A percentile compares a stretch with the other conserved stretches of the same genome.
Conservation (phyloP, 2,113 vertebrate genomes). For the Onychorhynchus coronatus region DNA sequence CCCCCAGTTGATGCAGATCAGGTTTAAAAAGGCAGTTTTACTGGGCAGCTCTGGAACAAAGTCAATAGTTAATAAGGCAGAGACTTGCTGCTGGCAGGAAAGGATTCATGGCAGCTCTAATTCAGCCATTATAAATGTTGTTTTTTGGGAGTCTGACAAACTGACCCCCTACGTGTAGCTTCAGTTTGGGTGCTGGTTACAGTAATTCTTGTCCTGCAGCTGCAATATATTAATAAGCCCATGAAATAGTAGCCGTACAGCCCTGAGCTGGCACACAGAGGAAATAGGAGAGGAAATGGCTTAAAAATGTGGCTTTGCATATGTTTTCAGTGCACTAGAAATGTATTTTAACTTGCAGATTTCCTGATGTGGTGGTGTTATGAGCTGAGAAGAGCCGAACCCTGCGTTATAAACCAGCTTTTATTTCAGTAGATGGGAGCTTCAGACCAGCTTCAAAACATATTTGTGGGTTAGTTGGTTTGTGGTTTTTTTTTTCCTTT, state of each 20-base stretch:
- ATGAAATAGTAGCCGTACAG: background rate
- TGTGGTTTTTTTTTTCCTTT: background rate
- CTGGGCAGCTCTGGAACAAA: background rate
- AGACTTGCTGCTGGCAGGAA: background rate
- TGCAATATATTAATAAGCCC: background rate
- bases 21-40: background rate
- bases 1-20: background rate
- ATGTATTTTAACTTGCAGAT: background rate
- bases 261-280: background rate
- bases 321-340: background rate
- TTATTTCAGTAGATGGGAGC: background rate
- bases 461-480: background rate
- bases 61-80: background rate
- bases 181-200: background rate
- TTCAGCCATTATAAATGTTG: background rate
- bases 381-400: background rate
- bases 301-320: background rate
- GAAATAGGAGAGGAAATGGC: background rate
- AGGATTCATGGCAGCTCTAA: background rate
- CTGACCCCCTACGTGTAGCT: background rate
- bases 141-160: background rate
- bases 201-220: background rate
- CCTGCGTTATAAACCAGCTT: background rate
- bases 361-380: background rate
- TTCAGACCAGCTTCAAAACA: background rate